Percentiles rank a stretch among this genome's conserved stretches.
Conservation (phyloP, 2,888 invertebrate species). For the Ceramica pisi region DNA sequence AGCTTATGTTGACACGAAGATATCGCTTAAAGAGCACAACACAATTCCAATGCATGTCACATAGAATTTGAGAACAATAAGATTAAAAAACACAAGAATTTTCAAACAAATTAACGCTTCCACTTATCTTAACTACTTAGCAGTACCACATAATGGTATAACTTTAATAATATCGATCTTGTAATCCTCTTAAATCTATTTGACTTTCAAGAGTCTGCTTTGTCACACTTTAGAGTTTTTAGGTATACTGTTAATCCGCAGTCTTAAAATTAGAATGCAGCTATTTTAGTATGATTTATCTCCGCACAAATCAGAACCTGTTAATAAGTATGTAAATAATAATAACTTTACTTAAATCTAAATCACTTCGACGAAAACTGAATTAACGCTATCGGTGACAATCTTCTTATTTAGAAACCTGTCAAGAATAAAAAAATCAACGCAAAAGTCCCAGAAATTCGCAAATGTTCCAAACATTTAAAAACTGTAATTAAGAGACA, state of each 20-base stretch:
- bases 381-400: background rate
- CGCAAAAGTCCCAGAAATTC: too few relatives aligned
- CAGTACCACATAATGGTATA: constrained; percentile 6
- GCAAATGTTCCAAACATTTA: background rate
- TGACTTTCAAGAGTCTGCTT: constrained; percentile 17
- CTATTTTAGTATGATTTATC: constrained; percentile 5
- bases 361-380: background rate
- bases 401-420: background rate
- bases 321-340: constrained; percentile 1
- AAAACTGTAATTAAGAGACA: constrained; percentile 28
- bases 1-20: too few relatives aligned
- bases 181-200: constrained; percentile 36
- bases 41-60: too few relatives aligned
- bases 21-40: background rate
- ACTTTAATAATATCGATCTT: constrained; percentile 20
- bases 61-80: background rate
- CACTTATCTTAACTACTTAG: constrained; percentile 5
- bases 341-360: background rate
- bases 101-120: constrained; percentile 22
- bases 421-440: background rate
- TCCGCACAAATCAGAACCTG: background rate
- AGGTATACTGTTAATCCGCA: constrained; percentile 2
- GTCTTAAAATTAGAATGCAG: constrained; percentile 7
- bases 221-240: constrained; percentile 22
- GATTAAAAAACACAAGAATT: background rate